These are phyloP conservation scores for Chrysolina haemoptera DNA, from an alignment of 2,888 invertebrate species.

Conservation along the genomic window DNA sequence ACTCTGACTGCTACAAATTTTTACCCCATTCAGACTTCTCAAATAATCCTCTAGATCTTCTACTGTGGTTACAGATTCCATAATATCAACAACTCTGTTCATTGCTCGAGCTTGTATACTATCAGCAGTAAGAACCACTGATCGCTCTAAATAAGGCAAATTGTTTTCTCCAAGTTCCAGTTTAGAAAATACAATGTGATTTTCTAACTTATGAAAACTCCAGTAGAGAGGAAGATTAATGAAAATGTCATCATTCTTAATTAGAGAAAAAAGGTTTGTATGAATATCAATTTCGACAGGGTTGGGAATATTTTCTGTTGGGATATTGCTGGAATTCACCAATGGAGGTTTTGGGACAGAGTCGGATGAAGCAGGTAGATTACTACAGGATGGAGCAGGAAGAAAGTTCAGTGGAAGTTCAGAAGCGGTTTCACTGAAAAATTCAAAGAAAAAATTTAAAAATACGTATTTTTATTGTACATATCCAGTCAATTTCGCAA, in stretches of 20 bases:
- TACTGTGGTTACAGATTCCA: neutral
- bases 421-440: neutral
- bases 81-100: slow-evolving; percentile 8
- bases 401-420: neutral
- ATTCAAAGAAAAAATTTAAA: neutral
- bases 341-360: neutral
- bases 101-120: neutral
- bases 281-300: neutral
- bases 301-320: neutral
- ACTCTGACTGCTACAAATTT: neutral
- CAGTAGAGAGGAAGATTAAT: neutral
- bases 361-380: neutral
- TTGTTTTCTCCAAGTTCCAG: neutral
- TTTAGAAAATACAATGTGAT: neutral
- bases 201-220: slow-evolving; percentile 1
- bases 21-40: neutral
- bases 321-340: no score
- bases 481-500: neutral
- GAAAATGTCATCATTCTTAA: neutral
- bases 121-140: neutral
- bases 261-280: slow-evolving; percentile 1
- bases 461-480: neutral
- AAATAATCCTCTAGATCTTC: slow-evolving; percentile 3
- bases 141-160: neutral
- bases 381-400: slow-evolving; percentile 1